Percentiles rank a stretch among this genome's conserved stretches.
These are phyloP conservation scores for Hemibagrus wyckioides DNA, from an alignment of 2,113 vertebrate genomes.

Conservation along the genomic window DNA sequence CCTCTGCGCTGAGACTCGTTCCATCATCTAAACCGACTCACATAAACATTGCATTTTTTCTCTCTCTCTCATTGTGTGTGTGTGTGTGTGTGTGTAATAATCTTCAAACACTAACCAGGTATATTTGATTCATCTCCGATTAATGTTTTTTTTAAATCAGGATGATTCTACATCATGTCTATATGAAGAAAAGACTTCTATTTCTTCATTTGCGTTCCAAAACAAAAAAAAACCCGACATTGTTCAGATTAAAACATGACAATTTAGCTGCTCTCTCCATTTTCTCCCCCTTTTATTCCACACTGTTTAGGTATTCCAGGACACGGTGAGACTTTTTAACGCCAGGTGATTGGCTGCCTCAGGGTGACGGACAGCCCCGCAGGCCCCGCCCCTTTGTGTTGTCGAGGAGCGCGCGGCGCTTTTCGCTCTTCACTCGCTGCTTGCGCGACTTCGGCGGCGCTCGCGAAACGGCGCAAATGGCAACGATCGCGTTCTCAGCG, in stretches of 20 bases:
- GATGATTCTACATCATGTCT: too few relatives aligned
- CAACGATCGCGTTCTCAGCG: constrained; percentile 71
- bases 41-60: not conserved
- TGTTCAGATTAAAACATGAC: too few relatives aligned
- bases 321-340: not conserved
- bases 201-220: too few relatives aligned
- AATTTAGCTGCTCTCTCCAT: not conserved
- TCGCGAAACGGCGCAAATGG: constrained; percentile 74
- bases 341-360: not conserved
- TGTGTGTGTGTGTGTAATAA: not conserved
- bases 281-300: not conserved
- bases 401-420: constrained; percentile 15
- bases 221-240: too few relatives aligned
- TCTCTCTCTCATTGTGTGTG: too few relatives aligned
- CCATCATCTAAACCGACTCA: not conserved
- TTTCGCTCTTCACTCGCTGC: constrained; percentile 10
- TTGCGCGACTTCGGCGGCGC: constrained; percentile 40
- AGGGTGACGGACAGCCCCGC: not conserved
- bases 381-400: constrained; percentile 27
- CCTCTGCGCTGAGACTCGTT: not conserved
- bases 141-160: not conserved
- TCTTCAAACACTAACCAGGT: not conserved
- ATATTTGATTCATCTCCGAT: not conserved
- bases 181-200: not conserved
- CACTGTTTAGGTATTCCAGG: not conserved